Evolutionary conservation across 2,797 vertebrate species (phyloP), one percentile per base, ranked within the genome.

Genomic region (Liasis olivaceus): DNA sequence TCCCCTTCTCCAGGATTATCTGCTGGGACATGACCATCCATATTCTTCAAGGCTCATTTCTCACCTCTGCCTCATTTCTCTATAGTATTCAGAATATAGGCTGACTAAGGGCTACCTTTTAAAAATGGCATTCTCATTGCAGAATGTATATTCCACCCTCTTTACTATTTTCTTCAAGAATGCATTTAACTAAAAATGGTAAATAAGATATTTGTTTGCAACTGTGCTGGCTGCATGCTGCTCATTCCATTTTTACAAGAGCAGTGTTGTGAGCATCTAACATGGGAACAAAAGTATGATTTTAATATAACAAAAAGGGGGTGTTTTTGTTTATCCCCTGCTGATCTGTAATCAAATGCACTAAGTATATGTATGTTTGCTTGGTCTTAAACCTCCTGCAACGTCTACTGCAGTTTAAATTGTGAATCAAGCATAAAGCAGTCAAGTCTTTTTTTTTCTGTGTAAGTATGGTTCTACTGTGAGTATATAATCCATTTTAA

Each of bases 131-230:
- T 93, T 88, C 69, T 91, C 86, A 47, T 90, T 91, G 42, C 90
- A 85, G 86, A 93, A 91, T 47, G 54, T 66, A 26, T 60, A 88
- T 88, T 88, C 51, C 58, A 59, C 47, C 69, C 4, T 90, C 85
- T 88, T 93, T 93, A 24, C 92, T 22, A 66, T 88, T 91, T 93
- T 47, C 89, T 97, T 96, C 94, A 89, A 89, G 77, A 54, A 90
- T 92, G 88, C 88, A 89, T 94, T 94, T 87, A 94, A 96, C 92
- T 95, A 93, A 95, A 88, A 96, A 96, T 93, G 93, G 92, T 93
- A 94, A 91, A 96, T 89, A 62, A 94, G 60, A 90, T 92, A 93
- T 94, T 94, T 95, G 94, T 90, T 90, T 95, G 93, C 89, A 95
- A 81, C 94, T 85, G 90, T 60, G 89, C 15, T 26, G 88, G 28